Base-by-base conservation (phyloP, 2,797 vertebrate species). In the Ceyx erithaca region DNA sequence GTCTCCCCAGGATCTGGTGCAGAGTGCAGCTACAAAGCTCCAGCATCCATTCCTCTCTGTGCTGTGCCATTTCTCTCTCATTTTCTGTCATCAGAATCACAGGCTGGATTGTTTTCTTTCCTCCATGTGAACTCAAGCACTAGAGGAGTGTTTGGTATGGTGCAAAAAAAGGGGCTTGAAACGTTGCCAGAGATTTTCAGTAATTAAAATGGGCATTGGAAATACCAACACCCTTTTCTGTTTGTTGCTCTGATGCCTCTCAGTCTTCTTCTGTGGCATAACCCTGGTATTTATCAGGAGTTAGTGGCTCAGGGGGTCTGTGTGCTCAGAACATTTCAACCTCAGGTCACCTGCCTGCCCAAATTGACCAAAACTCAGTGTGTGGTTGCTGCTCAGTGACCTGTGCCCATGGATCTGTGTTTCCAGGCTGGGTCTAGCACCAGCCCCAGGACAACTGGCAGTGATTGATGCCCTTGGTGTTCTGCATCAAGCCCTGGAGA, bases 191-290 rank as follows among this genome's bases (percentile, higher is more conserved):
- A 59, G 49, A 69, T 92, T 92, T 89, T 84, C 68, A 95, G 52
- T 89, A 95, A 96, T 96, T 96, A 95, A 95, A 91, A 96, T 89
- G 69, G 20, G 85, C 90, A 91, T 86, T 90, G 66, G 43, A 96
- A 94, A 85, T 94, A 85, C 48, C 64, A 93, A 67, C 76, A 70
- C 58, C 37, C 69, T 84, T 84, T 84, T 87, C 63, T 92, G 20
- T 94, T 75, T 87, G 40, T 81, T 81, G 33, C 91, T 59, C 63
- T 40, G 25, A 63, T 85, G 55, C n/a, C 55, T 96, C 89, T 86
- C 57, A 64, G 37, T 81, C 94, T 90, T 72, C 63, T 33, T 33
- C 33, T 33, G 33, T 33, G 33, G 7, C 33, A 33, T 33, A 33
- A 33, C 33, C 33, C 33, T 33, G 33, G 33, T 33, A 33, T 33